These are phyloP conservation scores for Tapirus terrestris DNA, from an alignment of 2,113 vertebrate species.

Conservation along the genomic window DNA sequence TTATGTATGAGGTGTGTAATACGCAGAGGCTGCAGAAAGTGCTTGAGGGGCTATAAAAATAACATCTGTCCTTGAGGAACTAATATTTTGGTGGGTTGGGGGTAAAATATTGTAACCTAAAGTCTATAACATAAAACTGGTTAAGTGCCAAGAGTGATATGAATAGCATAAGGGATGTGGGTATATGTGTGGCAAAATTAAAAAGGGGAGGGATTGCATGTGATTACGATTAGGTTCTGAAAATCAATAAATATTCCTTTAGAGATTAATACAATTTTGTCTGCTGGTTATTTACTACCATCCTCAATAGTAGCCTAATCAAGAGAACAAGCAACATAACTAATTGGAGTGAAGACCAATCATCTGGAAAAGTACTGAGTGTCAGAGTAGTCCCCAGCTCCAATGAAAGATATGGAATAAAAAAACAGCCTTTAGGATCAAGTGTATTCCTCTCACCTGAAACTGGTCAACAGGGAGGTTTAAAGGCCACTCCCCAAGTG, in stretches of 20 bases:
- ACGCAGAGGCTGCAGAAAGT: neutral
- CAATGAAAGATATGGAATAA: neutral
- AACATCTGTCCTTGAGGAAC: neutral
- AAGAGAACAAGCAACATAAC: neutral
- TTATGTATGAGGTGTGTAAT: neutral
- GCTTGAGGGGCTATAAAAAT: neutral
- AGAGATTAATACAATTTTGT: neutral
- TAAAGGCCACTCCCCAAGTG: neutral
- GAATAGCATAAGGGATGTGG: neutral
- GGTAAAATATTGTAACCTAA: neutral
- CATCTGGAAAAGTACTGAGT: neutral
- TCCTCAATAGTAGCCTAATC: neutral
- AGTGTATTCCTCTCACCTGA: neutral
- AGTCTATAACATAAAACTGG: neutral
- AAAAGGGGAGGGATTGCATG: neutral
- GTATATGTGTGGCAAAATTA: neutral
- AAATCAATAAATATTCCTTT: neutral
- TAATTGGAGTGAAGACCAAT: neutral
- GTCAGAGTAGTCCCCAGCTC: neutral
- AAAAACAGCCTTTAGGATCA: neutral
- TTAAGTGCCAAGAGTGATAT: neutral
- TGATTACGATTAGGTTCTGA: neutral
- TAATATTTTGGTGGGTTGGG: neutral
- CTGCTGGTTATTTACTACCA: neutral
- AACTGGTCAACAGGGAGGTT: neutral